Evolutionary conservation across 2,888 invertebrate genomes (phyloP).

Genomic region (Lampropteryx suffumata): DNA sequence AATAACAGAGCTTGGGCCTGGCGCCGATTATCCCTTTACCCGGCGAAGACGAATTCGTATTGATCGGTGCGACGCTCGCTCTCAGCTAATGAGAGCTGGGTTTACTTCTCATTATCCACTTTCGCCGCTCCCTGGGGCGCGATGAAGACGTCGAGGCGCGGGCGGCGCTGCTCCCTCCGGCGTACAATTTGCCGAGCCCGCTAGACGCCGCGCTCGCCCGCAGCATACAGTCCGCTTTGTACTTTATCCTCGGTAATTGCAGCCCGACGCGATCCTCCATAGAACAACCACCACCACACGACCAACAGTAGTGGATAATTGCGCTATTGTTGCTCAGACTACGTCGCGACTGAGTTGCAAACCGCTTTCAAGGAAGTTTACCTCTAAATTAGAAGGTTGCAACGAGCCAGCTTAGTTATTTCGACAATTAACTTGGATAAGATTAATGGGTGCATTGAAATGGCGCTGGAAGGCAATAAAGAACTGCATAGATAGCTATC

Average conservation of each 20-base stretch:
- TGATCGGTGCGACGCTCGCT: constrained; percentile 72
- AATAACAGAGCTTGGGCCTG: constrained; percentile 72
- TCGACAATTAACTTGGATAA: constrained; percentile 69
- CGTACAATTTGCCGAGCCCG: constrained; percentile 68
- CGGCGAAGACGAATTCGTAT: constrained; percentile 75
- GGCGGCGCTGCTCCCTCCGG: constrained; percentile 53
- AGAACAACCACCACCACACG: constrained; percentile 57
- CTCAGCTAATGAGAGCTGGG: constrained; percentile 77
- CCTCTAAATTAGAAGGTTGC: constrained; percentile 66
- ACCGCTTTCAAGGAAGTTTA: constrained; percentile 64
- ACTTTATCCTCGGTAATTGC: constrained; percentile 76
- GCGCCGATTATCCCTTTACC: constrained; percentile 78
- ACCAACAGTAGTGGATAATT: constrained; percentile 75
- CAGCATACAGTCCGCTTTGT: constrained; percentile 69
- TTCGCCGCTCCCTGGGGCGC: constrained; percentile 69
- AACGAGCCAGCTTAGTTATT: constrained; percentile 61
- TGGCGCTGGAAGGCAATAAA: constrained; percentile 43
- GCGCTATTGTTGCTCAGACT: constrained; percentile 69
- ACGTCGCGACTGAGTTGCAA: constrained; percentile 57
- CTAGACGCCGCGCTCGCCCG: constrained; percentile 49
- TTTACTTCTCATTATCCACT: constrained; percentile 81
- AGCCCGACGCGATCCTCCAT: constrained; percentile 56
- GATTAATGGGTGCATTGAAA: constrained; percentile 62
- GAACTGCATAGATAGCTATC: constrained; percentile 46
- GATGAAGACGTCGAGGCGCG: constrained; percentile 72